Evolutionary conservation across 2,797 vertebrate species (phyloP).

Genomic region (Denticeps clupeoides): DNA sequence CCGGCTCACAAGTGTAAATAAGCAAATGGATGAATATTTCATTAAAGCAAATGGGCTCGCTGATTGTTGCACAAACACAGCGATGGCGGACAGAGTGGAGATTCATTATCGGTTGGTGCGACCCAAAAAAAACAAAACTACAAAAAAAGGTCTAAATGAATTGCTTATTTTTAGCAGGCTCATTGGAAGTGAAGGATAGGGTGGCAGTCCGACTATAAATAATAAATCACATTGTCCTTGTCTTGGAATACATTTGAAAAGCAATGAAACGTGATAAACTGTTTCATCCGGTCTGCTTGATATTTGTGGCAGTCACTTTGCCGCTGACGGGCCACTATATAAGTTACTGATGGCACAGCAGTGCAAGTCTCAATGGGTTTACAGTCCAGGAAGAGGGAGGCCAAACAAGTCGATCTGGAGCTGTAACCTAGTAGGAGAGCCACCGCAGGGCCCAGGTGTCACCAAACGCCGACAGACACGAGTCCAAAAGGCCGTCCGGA

Average conservation of each 20-base stretch:
- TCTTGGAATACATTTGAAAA: conserved; percentile 64
- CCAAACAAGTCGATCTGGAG: conserved; percentile 59
- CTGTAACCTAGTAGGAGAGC: no score
- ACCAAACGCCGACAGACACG: no score
- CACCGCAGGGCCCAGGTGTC: no score
- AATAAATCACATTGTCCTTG: conserved; percentile 66
- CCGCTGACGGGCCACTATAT: conserved; percentile 58
- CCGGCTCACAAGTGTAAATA: not conserved
- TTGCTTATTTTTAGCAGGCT: conserved; percentile 59
- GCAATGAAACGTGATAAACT: conserved; percentile 73
- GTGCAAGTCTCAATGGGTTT: conserved; percentile 54
- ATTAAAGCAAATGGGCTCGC: conserved; percentile 1
- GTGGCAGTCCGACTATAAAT: conserved; percentile 62
- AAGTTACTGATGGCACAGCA: conserved; percentile 57
- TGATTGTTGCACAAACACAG: conserved; percentile 1
- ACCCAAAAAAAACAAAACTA: conserved; percentile 24
- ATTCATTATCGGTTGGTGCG: not conserved
- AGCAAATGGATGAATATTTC: not conserved
- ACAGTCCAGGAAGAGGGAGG: conserved; percentile 52
- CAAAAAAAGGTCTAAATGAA: conserved; percentile 57
- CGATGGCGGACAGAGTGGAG: not conserved
- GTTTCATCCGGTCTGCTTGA: conserved; percentile 64
- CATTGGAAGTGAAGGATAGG: conserved; percentile 50
- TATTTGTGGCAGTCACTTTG: conserved; percentile 67
- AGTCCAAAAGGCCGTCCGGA: no score